phyloP scores from a whole-genome alignment of 2,888 invertebrate species.

The Orthosia cruda region DNA sequence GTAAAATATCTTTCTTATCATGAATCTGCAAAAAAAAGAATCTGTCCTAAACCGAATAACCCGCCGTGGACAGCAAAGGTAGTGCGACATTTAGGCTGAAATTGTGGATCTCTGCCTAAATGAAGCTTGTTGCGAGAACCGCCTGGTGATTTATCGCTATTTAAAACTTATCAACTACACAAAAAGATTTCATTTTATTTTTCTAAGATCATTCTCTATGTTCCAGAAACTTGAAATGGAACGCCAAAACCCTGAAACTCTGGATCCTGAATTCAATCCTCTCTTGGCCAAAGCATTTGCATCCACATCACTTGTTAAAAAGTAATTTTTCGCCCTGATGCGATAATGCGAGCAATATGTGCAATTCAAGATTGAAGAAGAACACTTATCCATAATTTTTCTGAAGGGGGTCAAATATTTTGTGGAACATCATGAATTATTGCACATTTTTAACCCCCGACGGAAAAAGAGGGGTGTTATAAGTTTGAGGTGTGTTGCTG shows the following conservation, averaged over 20 bases:
- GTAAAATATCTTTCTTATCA: too few relatives aligned
- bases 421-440: background rate
- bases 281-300: slow-evolving; percentile 86
- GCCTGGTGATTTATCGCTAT: background rate
- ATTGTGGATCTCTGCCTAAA: too few relatives aligned
- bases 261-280: slow-evolving; percentile 79
- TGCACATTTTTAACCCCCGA: too few relatives aligned
- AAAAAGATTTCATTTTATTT: background rate
- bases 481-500: too few relatives aligned
- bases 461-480: too few relatives aligned
- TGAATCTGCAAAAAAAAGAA: too few relatives aligned
- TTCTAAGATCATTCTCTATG: slow-evolving; percentile 44
- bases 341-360: background rate
- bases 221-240: slow-evolving; percentile 86
- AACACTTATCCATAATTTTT: background rate
- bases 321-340: slow-evolving; percentile 41
- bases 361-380: background rate
- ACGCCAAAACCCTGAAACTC: slow-evolving; percentile 65
- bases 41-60: too few relatives aligned
- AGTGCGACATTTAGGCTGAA: background rate
- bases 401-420: background rate
- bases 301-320: slow-evolving; percentile 70
- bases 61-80: background rate
- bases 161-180: background rate
- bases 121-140: background rate